These are phyloP conservation scores for Tauraco hartlaubi DNA, from an alignment of 2,797 vertebrate species.

Conservation along the genomic window DNA sequence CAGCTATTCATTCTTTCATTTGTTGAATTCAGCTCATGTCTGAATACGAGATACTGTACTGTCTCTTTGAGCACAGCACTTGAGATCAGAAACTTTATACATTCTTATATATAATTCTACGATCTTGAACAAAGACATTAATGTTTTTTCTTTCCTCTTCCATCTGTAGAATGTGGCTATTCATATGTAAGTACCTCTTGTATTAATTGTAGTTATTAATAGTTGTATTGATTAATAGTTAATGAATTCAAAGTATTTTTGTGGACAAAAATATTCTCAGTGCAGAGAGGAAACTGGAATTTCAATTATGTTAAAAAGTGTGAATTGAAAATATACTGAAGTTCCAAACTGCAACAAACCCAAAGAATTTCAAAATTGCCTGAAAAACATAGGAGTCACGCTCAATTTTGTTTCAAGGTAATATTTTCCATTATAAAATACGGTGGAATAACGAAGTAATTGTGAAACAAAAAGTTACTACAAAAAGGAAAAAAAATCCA, in stretches of 20 bases:
- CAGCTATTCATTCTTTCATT: background rate
- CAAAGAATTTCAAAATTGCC: slow-evolving; percentile 18
- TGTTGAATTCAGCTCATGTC: background rate
- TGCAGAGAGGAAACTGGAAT: background rate
- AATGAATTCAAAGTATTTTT: slow-evolving; percentile 40
- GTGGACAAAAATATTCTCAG: slow-evolving; percentile 21
- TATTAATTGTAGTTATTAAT: slow-evolving; percentile 55
- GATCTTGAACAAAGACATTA: slow-evolving; percentile 1
- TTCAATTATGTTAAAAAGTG: background rate
- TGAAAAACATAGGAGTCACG: background rate
- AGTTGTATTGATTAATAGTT: slow-evolving; percentile 48
- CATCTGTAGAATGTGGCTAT: slow-evolving; percentile 12
- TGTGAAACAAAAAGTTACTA: background rate
- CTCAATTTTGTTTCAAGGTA: slow-evolving; percentile 20
- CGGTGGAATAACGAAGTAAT: background rate
- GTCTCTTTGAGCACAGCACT: background rate
- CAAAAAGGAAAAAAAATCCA: background rate
- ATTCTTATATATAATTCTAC: background rate
- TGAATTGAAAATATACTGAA: slow-evolving; percentile 17
- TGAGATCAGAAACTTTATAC: background rate
- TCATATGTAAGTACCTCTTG: slow-evolving; percentile 31
- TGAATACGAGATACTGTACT: background rate
- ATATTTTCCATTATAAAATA: background rate
- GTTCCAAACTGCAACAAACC: slow-evolving; percentile 17
- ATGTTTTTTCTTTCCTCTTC: background rate